phyloP scores from a whole-genome alignment of 2,888 invertebrate species.

The Meloe dianella region DNA sequence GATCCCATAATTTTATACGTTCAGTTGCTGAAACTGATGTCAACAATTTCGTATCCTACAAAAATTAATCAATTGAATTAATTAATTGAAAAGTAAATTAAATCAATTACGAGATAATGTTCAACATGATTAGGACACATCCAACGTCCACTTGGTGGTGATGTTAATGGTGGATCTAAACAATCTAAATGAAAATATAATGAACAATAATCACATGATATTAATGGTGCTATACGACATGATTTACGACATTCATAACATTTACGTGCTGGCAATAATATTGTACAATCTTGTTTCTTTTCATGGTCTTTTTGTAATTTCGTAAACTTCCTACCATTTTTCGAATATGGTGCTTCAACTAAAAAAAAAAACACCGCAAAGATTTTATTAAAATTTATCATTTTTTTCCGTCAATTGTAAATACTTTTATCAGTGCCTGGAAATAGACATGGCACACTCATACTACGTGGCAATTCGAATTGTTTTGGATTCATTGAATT shows the following conservation, averaged over 20 bases:
- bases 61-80: conserved; percentile 29
- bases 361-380: conserved; percentile 36
- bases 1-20: conserved; percentile 87
- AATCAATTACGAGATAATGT: conserved; percentile 75
- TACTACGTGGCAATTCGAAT: conserved; percentile 84
- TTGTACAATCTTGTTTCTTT: conserved; percentile 63
- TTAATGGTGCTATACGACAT: conserved; percentile 81
- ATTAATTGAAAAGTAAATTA: conserved; percentile 17
- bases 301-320: conserved; percentile 43
- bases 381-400: too few species aligned
- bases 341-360: conserved; percentile 49
- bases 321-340: conserved; percentile 37
- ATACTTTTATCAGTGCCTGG: conserved; percentile 83
- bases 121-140: conserved; percentile 98
- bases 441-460: conserved; percentile 77
- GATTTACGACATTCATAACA: conserved; percentile 87
- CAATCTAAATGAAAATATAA: conserved; percentile 92
- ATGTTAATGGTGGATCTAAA: conserved; percentile 88
- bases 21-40: conserved; percentile 85
- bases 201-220: conserved; percentile 95
- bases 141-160: conserved; percentile 88
- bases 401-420: too few species aligned
- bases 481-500: conserved; percentile 86
- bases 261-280: conserved; percentile 81
- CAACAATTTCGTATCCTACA: conserved; percentile 80